Conservation (phyloP, 2,888 invertebrate species). For the Cephus sareptanus region DNA sequence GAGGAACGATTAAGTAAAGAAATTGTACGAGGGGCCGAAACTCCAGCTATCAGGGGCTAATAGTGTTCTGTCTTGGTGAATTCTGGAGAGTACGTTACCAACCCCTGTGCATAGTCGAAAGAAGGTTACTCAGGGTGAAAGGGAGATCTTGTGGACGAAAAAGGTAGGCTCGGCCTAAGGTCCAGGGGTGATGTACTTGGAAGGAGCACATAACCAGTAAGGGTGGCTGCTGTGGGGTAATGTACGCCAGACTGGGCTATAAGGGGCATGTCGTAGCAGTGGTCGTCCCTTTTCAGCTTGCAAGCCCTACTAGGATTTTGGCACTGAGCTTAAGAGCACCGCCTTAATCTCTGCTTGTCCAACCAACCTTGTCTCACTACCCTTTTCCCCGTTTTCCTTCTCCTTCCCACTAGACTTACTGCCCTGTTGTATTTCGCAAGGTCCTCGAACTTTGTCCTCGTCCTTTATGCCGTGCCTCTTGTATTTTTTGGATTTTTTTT, state of each 20-base stretch:
- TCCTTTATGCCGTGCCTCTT: slow-evolving; percentile 9
- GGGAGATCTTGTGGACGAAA: background rate
- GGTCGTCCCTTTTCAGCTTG: slow-evolving; percentile 41
- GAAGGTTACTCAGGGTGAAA: background rate
- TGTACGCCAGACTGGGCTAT: slow-evolving; percentile 50
- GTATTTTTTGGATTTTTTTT: slow-evolving; percentile 7
- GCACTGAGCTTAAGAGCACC: slow-evolving; percentile 47
- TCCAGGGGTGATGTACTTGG: background rate
- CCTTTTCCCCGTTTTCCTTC: slow-evolving; percentile 7
- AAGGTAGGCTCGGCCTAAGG: background rate
- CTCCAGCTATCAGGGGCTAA: background rate
- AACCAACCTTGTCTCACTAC: slow-evolving; percentile 34
- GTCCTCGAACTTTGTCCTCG: background rate
- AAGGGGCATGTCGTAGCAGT: slow-evolving; percentile 28
- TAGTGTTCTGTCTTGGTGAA: background rate
- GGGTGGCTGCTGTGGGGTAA: slow-evolving; percentile 42
- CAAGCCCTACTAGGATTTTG: slow-evolving; percentile 43
- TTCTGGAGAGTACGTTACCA: background rate
- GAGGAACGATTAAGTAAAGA: background rate
- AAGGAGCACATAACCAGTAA: background rate
- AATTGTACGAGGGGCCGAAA: background rate
- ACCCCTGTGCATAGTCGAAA: background rate
- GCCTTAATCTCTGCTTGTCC: slow-evolving; percentile 50
- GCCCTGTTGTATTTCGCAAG: background rate
- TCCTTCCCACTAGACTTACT: slow-evolving; percentile 1